Evolutionary conservation across 2,797 vertebrate genomes (phyloP).

Genomic region (Bucorvus abyssinicus): DNA sequence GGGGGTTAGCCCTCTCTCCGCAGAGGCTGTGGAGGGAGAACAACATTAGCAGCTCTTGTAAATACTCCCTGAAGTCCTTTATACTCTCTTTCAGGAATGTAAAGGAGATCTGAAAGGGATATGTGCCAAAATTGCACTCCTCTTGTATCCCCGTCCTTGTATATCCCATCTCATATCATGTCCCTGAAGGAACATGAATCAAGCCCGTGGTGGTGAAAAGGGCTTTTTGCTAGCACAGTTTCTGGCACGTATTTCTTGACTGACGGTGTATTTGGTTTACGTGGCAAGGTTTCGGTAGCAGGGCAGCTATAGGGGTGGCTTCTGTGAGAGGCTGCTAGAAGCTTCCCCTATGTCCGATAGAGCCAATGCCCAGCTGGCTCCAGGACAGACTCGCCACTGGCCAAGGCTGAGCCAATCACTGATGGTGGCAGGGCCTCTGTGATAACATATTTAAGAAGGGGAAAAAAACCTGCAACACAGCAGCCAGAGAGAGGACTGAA

Average conservation of each 20-base stretch:
- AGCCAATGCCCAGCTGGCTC: no score
- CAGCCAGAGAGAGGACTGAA: not conserved
- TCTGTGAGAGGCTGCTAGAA: not conserved
- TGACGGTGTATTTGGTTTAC: not conserved
- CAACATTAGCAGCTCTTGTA: not conserved
- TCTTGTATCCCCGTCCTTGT: not conserved
- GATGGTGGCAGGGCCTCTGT: not conserved
- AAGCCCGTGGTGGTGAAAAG: not conserved
- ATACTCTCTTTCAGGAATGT: not conserved
- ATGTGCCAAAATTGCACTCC: not conserved
- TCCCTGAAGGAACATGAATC: not conserved
- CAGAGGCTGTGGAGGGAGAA: not conserved
- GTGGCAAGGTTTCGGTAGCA: not conserved
- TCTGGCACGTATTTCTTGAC: not conserved
- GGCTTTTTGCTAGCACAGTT: not conserved
- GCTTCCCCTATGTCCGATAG: not conserved
- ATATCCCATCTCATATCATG: not conserved
- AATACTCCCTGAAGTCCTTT: not conserved
- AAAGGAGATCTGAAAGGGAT: not conserved
- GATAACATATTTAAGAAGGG: not conserved
- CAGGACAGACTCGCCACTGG: not conserved
- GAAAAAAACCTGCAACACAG: not conserved
- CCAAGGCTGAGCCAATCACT: not conserved
- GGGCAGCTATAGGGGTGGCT: not conserved
- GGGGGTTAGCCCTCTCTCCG: not conserved